Conservation (phyloP, 2,797 vertebrate genomes). For the Chrosomus eos region DNA sequence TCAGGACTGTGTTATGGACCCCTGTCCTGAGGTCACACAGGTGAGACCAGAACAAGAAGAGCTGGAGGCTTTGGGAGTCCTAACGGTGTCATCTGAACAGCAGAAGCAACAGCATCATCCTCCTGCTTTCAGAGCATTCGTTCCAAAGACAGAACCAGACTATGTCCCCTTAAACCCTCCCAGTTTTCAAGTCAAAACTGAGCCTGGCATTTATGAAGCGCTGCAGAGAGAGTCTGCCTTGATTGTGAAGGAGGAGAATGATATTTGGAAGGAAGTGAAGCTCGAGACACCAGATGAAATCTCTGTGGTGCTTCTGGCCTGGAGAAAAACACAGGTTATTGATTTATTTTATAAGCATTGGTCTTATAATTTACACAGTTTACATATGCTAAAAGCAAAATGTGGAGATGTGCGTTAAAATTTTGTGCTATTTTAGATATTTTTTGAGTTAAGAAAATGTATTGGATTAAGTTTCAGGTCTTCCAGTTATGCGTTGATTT, state of each 20-base stretch:
- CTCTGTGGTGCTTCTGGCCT: slow-evolving; percentile 25
- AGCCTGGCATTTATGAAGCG: slow-evolving; percentile 57
- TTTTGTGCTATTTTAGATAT: not conserved
- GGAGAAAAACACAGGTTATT: slow-evolving; percentile 50
- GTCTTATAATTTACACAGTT: not conserved
- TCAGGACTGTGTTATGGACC: not conserved
- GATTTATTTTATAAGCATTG: not conserved
- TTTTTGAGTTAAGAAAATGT: not conserved
- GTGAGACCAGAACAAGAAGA: slow-evolving; percentile 72
- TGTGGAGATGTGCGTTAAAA: not conserved
- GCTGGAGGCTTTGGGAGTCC: slow-evolving; percentile 46
- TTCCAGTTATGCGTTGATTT: not conserved
- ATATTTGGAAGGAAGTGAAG: slow-evolving; percentile 52
- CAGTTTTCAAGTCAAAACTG: slow-evolving; percentile 63
- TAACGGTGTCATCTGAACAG: slow-evolving; percentile 21
- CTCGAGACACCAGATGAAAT: slow-evolving; percentile 42
- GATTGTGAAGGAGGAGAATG: slow-evolving; percentile 64
- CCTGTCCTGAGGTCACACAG: slow-evolving; percentile 42
- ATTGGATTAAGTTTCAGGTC: not conserved
- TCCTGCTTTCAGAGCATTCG: slow-evolving; percentile 30
- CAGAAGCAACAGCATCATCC: slow-evolving; percentile 15
- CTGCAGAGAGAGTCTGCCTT: slow-evolving; percentile 63
- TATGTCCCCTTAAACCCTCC: slow-evolving; percentile 25
- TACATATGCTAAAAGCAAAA: not conserved
- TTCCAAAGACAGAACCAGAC: slow-evolving; percentile 52